A percentile compares a stretch with the other conserved stretches of the same genome.
Conservation (phyloP, 2,888 invertebrate species). For the Pilophorus perplexus region DNA sequence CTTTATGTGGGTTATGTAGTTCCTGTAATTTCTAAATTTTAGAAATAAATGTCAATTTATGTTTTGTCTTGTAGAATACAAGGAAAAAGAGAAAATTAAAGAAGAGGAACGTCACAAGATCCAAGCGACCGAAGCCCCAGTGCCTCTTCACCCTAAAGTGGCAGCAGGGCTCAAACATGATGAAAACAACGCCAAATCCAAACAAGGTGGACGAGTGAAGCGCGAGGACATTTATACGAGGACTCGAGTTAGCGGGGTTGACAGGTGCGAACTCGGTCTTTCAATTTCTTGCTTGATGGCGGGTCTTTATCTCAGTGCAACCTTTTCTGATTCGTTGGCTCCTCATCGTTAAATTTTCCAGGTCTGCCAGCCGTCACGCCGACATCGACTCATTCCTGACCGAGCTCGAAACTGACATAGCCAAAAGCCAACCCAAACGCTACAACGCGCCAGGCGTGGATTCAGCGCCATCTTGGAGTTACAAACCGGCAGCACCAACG, state of each 20-base stretch:
- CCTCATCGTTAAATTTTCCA: too few species aligned
- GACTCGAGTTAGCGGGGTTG: not conserved
- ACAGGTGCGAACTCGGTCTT: too few species aligned
- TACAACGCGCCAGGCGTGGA: not conserved
- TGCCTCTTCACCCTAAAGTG: slow-evolving; percentile 5
- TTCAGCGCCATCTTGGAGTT: slow-evolving; percentile 28
- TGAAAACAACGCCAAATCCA: not conserved
- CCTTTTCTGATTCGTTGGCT: too few species aligned
- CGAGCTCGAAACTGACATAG: slow-evolving; percentile 12
- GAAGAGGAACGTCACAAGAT: too few species aligned
- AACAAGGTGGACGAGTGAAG: not conserved
- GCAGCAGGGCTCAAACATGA: not conserved
- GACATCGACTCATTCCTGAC: slow-evolving; percentile 35
- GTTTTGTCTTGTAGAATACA: too few species aligned
- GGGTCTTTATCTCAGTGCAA: too few species aligned
- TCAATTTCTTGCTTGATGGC: too few species aligned
- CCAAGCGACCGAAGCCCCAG: not conserved
- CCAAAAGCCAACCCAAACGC: slow-evolving; percentile 5
- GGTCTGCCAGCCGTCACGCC: slow-evolving; percentile 12
- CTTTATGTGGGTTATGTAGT: too few species aligned
- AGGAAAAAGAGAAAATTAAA: too few species aligned
- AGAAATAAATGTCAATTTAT: too few species aligned
- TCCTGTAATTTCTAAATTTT: too few species aligned
- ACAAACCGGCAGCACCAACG: slow-evolving; percentile 8
- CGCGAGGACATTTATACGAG: not conserved